phyloP scores from a whole-genome alignment of 2,113 vertebrate genomes.

The Phaetusa simplex region DNA sequence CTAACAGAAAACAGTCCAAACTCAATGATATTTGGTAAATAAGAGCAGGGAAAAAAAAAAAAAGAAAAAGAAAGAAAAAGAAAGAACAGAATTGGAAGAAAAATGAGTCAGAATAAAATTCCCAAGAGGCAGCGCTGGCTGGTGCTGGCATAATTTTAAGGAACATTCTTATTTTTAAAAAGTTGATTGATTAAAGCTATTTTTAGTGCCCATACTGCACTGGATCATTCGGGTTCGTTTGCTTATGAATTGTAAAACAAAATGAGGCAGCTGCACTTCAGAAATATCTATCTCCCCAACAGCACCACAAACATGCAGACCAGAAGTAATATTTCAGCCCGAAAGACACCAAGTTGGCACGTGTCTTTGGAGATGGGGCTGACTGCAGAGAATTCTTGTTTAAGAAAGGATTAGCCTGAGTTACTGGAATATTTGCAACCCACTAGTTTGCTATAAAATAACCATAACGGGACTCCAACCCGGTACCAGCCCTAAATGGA shows the following conservation, averaged over 20 bases:
- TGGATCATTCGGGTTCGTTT: background rate
- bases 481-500: background rate
- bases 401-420: background rate
- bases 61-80: background rate
- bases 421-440: background rate
- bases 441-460: background rate
- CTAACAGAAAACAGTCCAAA: background rate
- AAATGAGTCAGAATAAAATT: conserved; percentile 22
- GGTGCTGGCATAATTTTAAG: conserved; percentile 7
- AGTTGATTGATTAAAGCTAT: conserved; percentile 51
- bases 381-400: background rate
- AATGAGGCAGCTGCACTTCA: background rate
- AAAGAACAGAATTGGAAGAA: background rate
- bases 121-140: background rate
- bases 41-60: background rate
- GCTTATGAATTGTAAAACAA: background rate
- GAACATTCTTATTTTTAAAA: conserved; percentile 18
- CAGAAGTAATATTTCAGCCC: background rate
- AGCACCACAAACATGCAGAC: background rate
- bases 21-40: background rate
- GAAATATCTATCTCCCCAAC: background rate
- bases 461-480: background rate
- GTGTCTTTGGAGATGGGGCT: background rate
- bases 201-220: background rate
- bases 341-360: background rate